Conservation (phyloP, 2,113 vertebrate species). For the Onychostruthus taczanowskii region DNA sequence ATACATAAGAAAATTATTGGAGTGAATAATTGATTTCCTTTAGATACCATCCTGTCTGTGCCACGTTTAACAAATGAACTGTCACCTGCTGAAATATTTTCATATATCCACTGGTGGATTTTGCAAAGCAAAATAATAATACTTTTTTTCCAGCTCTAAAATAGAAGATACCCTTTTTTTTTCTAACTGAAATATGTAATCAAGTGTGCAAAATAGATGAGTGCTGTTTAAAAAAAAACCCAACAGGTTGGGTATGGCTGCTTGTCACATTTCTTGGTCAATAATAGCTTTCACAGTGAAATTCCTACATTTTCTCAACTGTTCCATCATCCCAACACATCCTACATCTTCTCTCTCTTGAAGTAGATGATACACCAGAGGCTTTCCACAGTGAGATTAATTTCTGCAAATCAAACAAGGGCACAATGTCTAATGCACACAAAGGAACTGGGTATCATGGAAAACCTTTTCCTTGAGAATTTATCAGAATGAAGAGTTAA, state of each 20-base stretch:
- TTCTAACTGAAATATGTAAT: background rate
- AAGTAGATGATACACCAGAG: background rate
- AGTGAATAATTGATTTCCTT: background rate
- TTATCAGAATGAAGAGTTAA: background rate
- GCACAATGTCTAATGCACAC: background rate
- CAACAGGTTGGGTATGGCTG: background rate
- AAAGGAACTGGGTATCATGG: background rate
- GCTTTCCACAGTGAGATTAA: background rate
- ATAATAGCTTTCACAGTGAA: background rate
- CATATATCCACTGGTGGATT: background rate
- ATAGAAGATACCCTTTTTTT: background rate
- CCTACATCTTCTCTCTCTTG: background rate
- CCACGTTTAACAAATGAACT: background rate
- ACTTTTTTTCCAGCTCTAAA: background rate
- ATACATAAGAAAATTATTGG: background rate
- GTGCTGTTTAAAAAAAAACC: background rate
- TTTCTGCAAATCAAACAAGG: background rate
- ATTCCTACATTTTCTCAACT: background rate
- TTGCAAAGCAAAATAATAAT: background rate
- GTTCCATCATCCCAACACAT: background rate
- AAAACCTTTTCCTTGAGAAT: background rate
- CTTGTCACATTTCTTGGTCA: background rate
- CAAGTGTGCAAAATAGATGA: background rate
- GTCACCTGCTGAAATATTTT: background rate
- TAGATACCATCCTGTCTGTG: background rate